Base-by-base conservation (phyloP, 2,888 invertebrate genomes). In the Herminia tarsipennalis region DNA sequence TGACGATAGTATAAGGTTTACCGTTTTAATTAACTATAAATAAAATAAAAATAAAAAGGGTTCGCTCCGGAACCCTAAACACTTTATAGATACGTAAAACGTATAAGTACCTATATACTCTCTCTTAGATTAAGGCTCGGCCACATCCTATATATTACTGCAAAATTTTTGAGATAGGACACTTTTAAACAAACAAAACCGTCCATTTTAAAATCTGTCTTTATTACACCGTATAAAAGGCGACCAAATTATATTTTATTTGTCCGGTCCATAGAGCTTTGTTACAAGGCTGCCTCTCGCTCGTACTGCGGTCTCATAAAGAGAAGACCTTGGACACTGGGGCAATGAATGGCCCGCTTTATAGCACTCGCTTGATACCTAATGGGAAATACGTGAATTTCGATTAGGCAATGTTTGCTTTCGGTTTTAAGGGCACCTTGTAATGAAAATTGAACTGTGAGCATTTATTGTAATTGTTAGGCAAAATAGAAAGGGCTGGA, bases 341-440 rank as follows among this genome's bases (percentile, higher is more conserved):
- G 61, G 63, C 64, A 64, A 60, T 62, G 64, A 61, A 62, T 53
- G 58, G 56, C 44, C 50, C 48, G 54, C 51, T 65, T 65, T 60
- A 60, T 58, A 53, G 36, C 43, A 44, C 47, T 32, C 39, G 17
- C 41, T 47, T 43, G 48, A 42, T 49, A 56, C 47, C 48, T 70
- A 73, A 76, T 75, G 62, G 61, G 55, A 56, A 62, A 71, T 56
- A 70, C 78, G 74, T 77, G 78, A 73, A 68, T 65, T 55, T 56
- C 41, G 45, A 55, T 75, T 66, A 52, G 51, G 70, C 61, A 72
- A 73, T 63, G 36, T 63, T 65, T 61, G 55, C 62, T 70, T 60
- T 62, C 50, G 49, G 21, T 29, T 43, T 39, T 39, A 34, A 38
- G 25, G 33, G 20, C 2, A 36, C 17, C 17, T 8, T n/a, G 12